These are phyloP conservation scores for Caenorhabditis macrosperma DNA, from an alignment of 2,888 invertebrate genomes.

Conservation along the genomic window DNA sequence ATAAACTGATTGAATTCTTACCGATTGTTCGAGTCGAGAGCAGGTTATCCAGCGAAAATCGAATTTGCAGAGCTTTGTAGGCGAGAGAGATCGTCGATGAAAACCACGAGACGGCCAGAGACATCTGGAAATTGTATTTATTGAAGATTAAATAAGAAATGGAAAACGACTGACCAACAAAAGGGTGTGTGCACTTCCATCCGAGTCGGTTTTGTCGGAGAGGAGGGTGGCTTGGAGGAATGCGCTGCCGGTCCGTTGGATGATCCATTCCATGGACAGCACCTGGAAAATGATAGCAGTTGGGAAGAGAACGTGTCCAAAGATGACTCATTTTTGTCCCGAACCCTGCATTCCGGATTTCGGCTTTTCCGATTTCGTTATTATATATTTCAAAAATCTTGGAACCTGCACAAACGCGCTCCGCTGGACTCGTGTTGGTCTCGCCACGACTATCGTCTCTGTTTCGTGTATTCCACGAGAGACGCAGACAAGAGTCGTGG, in stretches of 20 bases:
- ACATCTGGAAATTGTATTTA: constrained; percentile 32
- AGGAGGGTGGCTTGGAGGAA: constrained; percentile 63
- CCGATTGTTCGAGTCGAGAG: constrained; percentile 5
- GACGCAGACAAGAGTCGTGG: no score
- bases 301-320: no score
- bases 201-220: constrained; percentile 43
- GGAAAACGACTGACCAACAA: constrained; percentile 22
- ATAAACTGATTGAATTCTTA: no score
- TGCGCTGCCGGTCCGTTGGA: constrained; percentile 59
- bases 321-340: no score
- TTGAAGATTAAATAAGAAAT: background rate
- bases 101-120: constrained; percentile 53
- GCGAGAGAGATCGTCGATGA: constrained; percentile 47
- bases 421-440: no score
- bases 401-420: no score
- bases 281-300: no score
- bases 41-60: background rate
- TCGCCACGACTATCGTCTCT: no score
- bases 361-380: no score
- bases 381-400: no score
- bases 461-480: no score
- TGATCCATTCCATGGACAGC: constrained; percentile 35
- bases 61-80: constrained; percentile 10
- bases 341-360: no score
- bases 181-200: constrained; percentile 34